Evolutionary conservation across 2,888 invertebrate genomes (phyloP).

Genomic region (Blomia tropicalis): DNA sequence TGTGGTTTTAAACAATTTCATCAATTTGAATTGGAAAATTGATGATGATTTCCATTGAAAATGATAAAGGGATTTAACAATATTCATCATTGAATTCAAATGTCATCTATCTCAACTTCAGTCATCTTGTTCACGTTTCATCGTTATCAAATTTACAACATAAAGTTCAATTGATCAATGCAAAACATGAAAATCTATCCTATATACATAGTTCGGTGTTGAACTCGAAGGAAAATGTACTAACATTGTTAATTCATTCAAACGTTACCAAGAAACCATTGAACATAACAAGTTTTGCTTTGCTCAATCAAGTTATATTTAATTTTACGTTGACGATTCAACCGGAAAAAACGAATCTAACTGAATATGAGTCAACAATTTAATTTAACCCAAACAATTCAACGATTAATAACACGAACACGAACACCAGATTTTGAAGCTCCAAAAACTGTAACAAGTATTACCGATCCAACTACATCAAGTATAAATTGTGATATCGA

Average conservation of each 20-base stretch:
- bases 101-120: slow-evolving; percentile 21
- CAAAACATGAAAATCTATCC: slow-evolving; percentile 32
- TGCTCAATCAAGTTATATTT: background rate
- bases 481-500: slow-evolving; percentile 3
- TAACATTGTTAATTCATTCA: slow-evolving; percentile 8
- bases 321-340: background rate
- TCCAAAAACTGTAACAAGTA: no score
- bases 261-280: background rate
- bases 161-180: background rate
- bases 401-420: no score
- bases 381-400: no score
- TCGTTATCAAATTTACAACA: background rate
- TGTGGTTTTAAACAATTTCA: slow-evolving; percentile 37
- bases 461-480: no score
- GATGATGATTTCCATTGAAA: slow-evolving; percentile 30
- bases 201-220: slow-evolving; percentile 35
- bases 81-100: background rate
- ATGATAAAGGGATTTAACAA: slow-evolving; percentile 29
- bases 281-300: background rate
- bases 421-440: no score
- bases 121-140: background rate
- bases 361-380: no score
- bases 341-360: no score
- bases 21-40: slow-evolving; percentile 33
- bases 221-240: slow-evolving; percentile 32